Evolutionary conservation across 1,140 invertebrate genomes (phyloP), one percentile per base, ranked within the genome.

Genomic region (Solenopsis invicta): DNA sequence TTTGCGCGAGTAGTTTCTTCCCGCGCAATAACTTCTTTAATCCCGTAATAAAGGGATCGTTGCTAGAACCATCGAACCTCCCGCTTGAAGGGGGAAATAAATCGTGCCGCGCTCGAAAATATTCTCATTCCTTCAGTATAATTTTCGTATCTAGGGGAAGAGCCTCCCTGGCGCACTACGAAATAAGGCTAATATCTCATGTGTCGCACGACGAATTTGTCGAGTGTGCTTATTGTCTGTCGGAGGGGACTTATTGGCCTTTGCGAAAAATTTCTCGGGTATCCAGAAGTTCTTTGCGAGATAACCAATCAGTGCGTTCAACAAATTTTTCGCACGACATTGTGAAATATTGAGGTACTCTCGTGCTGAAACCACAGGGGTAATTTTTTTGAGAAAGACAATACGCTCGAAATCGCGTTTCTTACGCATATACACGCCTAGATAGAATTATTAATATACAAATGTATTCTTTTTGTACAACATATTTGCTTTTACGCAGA

Each of bases 131-230:
- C 24, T 48, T 29, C 21, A 24, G 67, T 16, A 71, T 72, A 74
- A 82, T 74, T 72, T 37, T 82, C 67, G 16, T 34, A 71, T 81
- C 77, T 54, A 37, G 18, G 9, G 48, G 24, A 48, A 52, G 29
- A 71, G n/a, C 45, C 24, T 59, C 18, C 37, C 34, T 54, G 5
- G 12, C 16, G 10, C 18, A 5, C 54, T 6, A 45, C 37, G 29
- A 71, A 81, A 81, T 52, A 74, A 72, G 67, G 18, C 80, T 74
- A 74, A 72, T 82, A 72, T 82, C 71, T 82, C 69, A 74, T 16
- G 24, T 29, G 62, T 80, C 48, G 62, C 13, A 12, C 67, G 67
- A 48, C 54, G 45, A 72, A 82, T 82, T 72, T 21, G 18, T 82
- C 41, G 67, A n/a, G 45, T 34, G 52, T 41, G 24, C 67, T 82